A percentile compares a stretch with the other conserved stretches of the same genome.
Evolutionary conservation across 2,113 vertebrate genomes (phyloP).

Genomic region (Cromileptes altivelis): DNA sequence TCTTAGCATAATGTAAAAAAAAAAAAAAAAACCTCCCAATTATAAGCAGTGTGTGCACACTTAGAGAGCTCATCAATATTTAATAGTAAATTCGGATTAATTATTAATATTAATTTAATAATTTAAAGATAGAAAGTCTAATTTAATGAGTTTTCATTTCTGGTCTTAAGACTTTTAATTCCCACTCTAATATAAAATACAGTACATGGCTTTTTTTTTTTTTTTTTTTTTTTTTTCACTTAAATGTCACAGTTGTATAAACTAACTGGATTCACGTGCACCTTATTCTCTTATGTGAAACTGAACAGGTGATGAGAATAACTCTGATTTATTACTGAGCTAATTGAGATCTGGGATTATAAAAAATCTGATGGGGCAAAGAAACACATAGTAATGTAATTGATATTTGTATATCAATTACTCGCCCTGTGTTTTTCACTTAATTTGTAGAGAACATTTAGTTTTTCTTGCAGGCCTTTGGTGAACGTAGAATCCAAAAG

Average conservation of each 20-base stretch:
- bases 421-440: too few species aligned
- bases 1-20: neutral
- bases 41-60: constrained; percentile 36
- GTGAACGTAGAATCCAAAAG: too few species aligned
- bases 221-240: neutral
- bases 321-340: too few species aligned
- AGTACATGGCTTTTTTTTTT: neutral
- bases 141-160: constrained; percentile 60
- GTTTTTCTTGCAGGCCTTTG: too few species aligned
- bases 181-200: neutral
- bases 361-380: too few species aligned
- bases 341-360: too few species aligned
- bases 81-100: constrained; percentile 44
- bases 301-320: too few species aligned
- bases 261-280: neutral
- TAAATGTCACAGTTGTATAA: neutral
- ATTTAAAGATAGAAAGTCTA: constrained; percentile 42
- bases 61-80: constrained; percentile 22
- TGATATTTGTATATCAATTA: too few species aligned
- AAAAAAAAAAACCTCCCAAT: constrained; percentile 8
- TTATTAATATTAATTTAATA: constrained; percentile 54
- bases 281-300: neutral
- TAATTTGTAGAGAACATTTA: too few species aligned
- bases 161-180: constrained; percentile 13
- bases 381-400: too few species aligned